Evolutionary conservation across 2,113 vertebrate species (phyloP).

Genomic region (Neopipo cinnamomea): DNA sequence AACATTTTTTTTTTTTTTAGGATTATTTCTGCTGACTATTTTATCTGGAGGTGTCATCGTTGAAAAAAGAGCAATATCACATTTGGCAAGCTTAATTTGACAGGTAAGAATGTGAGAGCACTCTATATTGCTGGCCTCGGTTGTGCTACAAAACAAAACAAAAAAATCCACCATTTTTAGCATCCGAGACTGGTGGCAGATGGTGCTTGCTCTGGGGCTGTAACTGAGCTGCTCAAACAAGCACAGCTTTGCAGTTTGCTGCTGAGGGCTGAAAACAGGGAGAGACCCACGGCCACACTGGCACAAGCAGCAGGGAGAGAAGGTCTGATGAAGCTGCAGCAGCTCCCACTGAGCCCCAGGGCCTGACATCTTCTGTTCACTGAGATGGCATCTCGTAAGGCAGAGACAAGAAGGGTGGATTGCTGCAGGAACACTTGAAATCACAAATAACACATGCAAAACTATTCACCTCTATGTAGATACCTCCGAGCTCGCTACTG

Average conservation of each 20-base stretch:
- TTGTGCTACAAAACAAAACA: background rate
- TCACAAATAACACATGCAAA: background rate
- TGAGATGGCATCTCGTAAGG: background rate
- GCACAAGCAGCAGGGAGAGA: background rate
- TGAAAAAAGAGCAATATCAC: background rate
- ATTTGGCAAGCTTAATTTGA: conserved; percentile 18
- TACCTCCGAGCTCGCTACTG: background rate
- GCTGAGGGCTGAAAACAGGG: background rate
- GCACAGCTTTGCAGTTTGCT: background rate
- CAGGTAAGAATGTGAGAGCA: background rate
- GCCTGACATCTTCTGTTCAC: background rate
- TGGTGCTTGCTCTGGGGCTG: background rate
- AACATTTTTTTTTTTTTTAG: background rate
- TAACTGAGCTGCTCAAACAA: background rate
- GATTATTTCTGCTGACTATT: background rate
- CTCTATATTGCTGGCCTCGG: background rate
- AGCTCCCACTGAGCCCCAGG: background rate
- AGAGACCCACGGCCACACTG: accelerated
- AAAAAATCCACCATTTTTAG: background rate
- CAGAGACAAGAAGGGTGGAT: background rate
- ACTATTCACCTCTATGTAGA: background rate
- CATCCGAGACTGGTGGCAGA: background rate
- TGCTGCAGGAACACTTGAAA: background rate
- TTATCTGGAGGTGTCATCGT: background rate
- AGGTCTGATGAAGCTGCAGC: background rate